Conservation (phyloP, 2,888 invertebrate genomes). For the Desoria tigrina region DNA sequence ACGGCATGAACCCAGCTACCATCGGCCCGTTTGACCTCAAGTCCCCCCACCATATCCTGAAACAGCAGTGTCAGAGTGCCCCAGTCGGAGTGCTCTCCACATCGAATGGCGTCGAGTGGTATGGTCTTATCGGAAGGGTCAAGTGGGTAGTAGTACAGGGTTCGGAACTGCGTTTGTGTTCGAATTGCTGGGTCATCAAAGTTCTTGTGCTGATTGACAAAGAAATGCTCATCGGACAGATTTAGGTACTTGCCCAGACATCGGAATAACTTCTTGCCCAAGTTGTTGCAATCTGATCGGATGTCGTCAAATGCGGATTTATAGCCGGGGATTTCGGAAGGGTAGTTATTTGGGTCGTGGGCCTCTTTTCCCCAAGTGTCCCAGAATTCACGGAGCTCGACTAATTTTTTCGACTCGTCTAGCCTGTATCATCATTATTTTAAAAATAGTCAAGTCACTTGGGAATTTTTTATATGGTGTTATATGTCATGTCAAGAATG, state of each 20-base stretch:
- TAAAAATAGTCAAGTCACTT: not conserved
- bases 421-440: not conserved
- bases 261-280: conserved; percentile 19
- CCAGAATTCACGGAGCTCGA: conserved; percentile 17
- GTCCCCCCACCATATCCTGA: conserved; percentile 31
- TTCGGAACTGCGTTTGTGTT: conserved; percentile 22
- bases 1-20: conserved; percentile 28
- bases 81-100: conserved; percentile 35
- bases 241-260: conserved; percentile 26
- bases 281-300: not conserved
- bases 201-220: conserved; percentile 22
- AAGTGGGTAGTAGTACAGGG: conserved; percentile 23
- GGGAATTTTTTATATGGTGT: not conserved
- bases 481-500: too few species aligned
- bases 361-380: conserved; percentile 22
- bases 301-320: conserved; percentile 27
- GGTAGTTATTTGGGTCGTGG: conserved; percentile 3
- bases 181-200: conserved; percentile 9
- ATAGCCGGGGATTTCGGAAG: conserved; percentile 25
- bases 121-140: not conserved
- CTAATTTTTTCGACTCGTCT: conserved; percentile 16
- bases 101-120: conserved; percentile 21
- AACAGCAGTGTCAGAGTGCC: conserved; percentile 24
- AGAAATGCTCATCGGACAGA: conserved; percentile 32
- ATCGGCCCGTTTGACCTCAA: conserved; percentile 27